These are phyloP conservation scores for Scrobipalpa atriplicella DNA, from an alignment of 2,888 invertebrate genomes.

Conservation along the genomic window DNA sequence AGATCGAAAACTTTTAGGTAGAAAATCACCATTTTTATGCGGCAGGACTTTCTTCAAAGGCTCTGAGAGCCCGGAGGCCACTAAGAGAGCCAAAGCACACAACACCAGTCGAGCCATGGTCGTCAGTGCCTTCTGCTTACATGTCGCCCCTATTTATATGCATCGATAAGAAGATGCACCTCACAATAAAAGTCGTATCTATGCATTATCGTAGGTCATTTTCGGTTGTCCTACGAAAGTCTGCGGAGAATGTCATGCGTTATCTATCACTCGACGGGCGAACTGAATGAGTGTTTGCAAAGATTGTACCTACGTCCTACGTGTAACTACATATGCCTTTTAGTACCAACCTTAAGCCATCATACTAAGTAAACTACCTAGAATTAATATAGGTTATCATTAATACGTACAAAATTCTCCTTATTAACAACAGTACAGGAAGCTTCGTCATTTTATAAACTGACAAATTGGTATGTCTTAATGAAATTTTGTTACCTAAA, in stretches of 20 bases:
- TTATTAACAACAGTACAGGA: no score
- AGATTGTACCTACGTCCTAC: no score
- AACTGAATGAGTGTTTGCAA: not conserved
- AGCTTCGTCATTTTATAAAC: no score
- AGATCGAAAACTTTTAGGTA: constrained; percentile 22
- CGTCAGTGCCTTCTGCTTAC: constrained; percentile 45
- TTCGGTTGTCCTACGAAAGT: constrained; percentile 1
- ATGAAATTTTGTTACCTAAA: no score
- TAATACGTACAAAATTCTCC: no score
- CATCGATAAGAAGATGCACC: constrained; percentile 25
- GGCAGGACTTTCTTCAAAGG: constrained; percentile 48
- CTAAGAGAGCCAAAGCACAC: constrained; percentile 58
- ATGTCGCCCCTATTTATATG: constrained; percentile 49
- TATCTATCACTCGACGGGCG: constrained; percentile 23
- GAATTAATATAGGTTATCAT: no score
- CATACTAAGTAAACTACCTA: no score
- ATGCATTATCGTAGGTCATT: constrained; percentile 28
- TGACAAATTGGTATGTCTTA: no score
- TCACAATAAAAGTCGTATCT: not conserved
- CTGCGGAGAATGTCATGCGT: constrained; percentile 9
- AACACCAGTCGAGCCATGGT: constrained; percentile 66
- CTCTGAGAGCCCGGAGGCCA: constrained; percentile 63
- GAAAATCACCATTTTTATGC: constrained; percentile 68
- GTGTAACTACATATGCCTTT: no score
- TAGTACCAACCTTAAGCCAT: no score